Evolutionary conservation across 1,140 invertebrate species (phyloP), one percentile per base, ranked within the genome.

Genomic region (Monochamus saltuarius): DNA sequence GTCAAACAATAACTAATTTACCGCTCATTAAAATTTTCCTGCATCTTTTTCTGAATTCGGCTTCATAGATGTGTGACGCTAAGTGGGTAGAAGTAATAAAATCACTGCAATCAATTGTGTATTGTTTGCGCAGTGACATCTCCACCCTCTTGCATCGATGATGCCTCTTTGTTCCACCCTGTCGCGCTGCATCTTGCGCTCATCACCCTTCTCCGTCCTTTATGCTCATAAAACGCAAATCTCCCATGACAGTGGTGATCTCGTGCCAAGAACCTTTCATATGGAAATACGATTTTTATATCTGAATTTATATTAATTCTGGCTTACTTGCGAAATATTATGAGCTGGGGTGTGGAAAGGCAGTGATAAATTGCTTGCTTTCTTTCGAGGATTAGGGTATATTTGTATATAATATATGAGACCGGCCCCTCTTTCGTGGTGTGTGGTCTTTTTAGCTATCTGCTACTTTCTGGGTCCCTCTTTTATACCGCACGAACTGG

Each of bases 221-320:
- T 29, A 17, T 47, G 45, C 45, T 29, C 19, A 17, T 19, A 19
- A 22, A 29, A 10, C 22, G 22, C 22, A 29, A 29, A 29, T 19
- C 14, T 40, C 11, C 39, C 39, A n/a, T 47, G 45, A 29, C 17
- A 47, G 45, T 47, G 45, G 17, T 47, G 45, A 47, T 47, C 17
- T 29, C 22, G 22, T 29, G 22, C 22, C 22, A 29, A 47, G 29
- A 56, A 16, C 52, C 53, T 61, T 61, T 61, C 59, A 61, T 61
- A 61, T 61, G 59, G 53, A 56, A 61, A 61, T 61, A 34, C 37
- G 53, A 61, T 39, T 61, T 61, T 61, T 61, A 38, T 56, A 39
- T 42, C 49, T 49, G 40, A 60, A 60, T 52, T 54, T 60, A 60
- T 60, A 60, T 60, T 60, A 60, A 60, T 60, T 60, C 52, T 40